Evolutionary conservation across 2,797 vertebrate genomes (phyloP), one percentile per base, ranked within the genome.

Genomic region (Enteromius paludinosus): DNA sequence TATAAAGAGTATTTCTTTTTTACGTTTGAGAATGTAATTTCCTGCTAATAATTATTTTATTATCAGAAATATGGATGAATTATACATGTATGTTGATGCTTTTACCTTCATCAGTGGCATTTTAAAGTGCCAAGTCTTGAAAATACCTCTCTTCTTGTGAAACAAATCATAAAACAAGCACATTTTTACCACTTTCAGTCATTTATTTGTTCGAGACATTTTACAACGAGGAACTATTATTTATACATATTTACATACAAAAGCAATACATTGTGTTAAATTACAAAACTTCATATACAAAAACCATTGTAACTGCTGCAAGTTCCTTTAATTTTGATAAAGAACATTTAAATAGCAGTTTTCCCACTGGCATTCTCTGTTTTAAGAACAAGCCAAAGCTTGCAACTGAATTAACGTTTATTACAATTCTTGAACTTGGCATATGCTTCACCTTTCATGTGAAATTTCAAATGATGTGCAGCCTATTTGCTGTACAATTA

Each of bases 191-290:
- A 82, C 9, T 59, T 75, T 23, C 25, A 35, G n/a, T 45, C 11
- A 66, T 74, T 82, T 66, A 66, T 56, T 82, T 74, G 28, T 52
- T 52, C 25, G 54, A 64, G 15, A 38, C 14, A 41, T 12, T 43
- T 66, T 74, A n/a, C 38, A 64, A 74, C 62, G 5, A 41, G n/a
- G 56, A 43, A 18, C 49, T 45, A 41, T 43, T 68, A 75, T 66
- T 25, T 68, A 75, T 49, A 82, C 25, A 72, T 25, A 82, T 68
- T 43, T 75, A 33, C 47, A 82, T 59, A 47, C 8, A 68, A 65
- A 43, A 5, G 4, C 15, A 65, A 65, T 30, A 75, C 14, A 43
- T 6, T 45, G 65, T 15, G 14, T 14, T 45, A 18, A 65, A 62
- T 54, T 28, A 66, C 43, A 81, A 74, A 64, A 38, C 30, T 7